These are phyloP conservation scores for Oscheius sp. DNA, from an alignment of 2,888 invertebrate species.

Conservation along the genomic window DNA sequence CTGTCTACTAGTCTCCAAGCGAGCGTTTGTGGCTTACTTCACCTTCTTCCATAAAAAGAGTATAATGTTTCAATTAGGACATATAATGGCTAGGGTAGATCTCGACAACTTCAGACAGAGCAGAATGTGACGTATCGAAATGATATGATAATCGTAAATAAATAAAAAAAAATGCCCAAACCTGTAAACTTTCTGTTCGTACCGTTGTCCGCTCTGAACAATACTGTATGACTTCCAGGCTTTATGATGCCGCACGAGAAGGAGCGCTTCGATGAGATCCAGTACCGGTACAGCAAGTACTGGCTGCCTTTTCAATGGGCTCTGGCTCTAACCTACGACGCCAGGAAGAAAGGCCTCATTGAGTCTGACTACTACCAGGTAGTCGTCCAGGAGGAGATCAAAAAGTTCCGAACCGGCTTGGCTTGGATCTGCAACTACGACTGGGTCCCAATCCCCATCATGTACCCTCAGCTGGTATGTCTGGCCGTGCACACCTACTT, in stretches of 20 bases:
- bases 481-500: conserved; percentile 71
- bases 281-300: conserved; percentile 61
- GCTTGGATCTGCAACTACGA: conserved; percentile 66
- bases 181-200: not conserved
- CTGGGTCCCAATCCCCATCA: conserved; percentile 64
- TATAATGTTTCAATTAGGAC: too few relatives aligned
- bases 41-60: too few relatives aligned
- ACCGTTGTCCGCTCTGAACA: not conserved
- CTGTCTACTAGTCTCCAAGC: too few relatives aligned
- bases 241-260: conserved; percentile 66
- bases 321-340: conserved; percentile 58
- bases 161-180: not conserved
- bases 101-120: too few relatives aligned
- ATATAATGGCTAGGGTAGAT: too few relatives aligned
- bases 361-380: conserved; percentile 63
- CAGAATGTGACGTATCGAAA: too few relatives aligned
- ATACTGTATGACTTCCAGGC: conserved; percentile 30
- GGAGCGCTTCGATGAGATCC: conserved; percentile 60
- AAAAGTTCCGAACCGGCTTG: conserved; percentile 62
- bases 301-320: conserved; percentile 66
- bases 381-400: conserved; percentile 60
- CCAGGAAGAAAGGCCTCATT: conserved; percentile 59
- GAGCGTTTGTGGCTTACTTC: too few relatives aligned
- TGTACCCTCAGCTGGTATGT: conserved; percentile 63
- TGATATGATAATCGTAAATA: too few relatives aligned